Evolutionary conservation across 37 sponge, comb jelly and placozoan species (phyloP).

Genomic region (Eunapius fragilis): DNA sequence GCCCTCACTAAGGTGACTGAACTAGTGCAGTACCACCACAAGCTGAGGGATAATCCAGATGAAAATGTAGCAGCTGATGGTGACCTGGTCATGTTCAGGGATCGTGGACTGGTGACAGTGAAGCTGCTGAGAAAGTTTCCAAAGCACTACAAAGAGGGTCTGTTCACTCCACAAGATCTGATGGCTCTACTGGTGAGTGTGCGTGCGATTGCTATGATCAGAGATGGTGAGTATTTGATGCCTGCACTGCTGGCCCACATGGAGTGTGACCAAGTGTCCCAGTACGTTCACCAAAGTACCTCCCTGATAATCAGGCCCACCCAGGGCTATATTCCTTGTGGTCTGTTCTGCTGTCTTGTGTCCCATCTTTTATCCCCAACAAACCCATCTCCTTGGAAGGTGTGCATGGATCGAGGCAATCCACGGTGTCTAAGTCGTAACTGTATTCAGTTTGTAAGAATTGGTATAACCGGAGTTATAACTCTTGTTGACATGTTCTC

Average conservation of each 20-base stretch:
- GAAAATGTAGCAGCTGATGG: not conserved
- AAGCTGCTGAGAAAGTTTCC: slow-evolving; percentile 1
- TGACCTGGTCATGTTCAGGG: slow-evolving; percentile 13
- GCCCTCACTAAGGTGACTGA: slow-evolving; percentile 10
- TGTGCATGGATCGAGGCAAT: too few species aligned
- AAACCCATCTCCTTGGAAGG: too few species aligned
- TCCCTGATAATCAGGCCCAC: too few species aligned
- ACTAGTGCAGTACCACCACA: slow-evolving; percentile 4
- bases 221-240: not conserved
- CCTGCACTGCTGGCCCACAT: not conserved
- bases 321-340: too few species aligned
- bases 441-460: too few species aligned
- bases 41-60: not conserved
- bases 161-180: not conserved
- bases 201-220: not conserved
- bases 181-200: not conserved
- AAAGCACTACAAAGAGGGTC: not conserved
- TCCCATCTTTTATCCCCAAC: too few species aligned
- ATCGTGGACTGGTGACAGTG: not conserved
- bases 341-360: too few species aligned
- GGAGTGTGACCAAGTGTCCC: too few species aligned
- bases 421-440: too few species aligned
- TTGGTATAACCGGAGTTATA: too few species aligned
- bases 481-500: too few species aligned
- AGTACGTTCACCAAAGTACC: too few species aligned